Evolutionary conservation across 2,113 vertebrate genomes (phyloP).

Genomic region (Seriola quinqueradiata): DNA sequence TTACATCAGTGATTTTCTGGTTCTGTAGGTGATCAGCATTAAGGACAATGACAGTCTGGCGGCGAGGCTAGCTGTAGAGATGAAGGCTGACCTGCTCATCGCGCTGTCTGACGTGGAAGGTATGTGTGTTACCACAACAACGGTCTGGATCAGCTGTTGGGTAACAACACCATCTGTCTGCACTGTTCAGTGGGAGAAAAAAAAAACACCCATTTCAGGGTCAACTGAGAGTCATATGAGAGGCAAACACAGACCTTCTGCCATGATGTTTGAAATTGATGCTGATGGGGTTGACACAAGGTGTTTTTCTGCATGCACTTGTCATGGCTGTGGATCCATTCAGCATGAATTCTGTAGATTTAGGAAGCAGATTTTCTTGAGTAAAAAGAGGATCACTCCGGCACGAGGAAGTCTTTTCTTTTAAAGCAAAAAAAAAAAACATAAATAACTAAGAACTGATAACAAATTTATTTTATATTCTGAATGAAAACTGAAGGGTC

Average conservation of each 20-base stretch:
- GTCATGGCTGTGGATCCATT: constrained; percentile 5
- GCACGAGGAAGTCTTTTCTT: background rate
- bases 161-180: constrained; percentile 71
- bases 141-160: constrained; percentile 58
- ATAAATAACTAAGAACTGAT: background rate
- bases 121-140: constrained; percentile 71
- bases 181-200: background rate
- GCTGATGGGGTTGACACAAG: constrained; percentile 41
- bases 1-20: constrained; percentile 33
- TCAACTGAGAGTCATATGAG: constrained; percentile 40
- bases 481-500: background rate
- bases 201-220: constrained; percentile 33
- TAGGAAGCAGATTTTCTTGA: background rate
- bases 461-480: background rate
- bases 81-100: constrained; percentile 97
- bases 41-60: constrained; percentile 99
- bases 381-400: background rate
- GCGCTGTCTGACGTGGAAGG: constrained; percentile 97
- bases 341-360: background rate
- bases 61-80: constrained; percentile 96
- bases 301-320: background rate
- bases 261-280: constrained; percentile 45
- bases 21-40: constrained; percentile 94
- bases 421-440: no score
- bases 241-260: constrained; percentile 66